Evolutionary conservation across 2,113 vertebrate species (phyloP).

Genomic region (Tor tambroides): DNA sequence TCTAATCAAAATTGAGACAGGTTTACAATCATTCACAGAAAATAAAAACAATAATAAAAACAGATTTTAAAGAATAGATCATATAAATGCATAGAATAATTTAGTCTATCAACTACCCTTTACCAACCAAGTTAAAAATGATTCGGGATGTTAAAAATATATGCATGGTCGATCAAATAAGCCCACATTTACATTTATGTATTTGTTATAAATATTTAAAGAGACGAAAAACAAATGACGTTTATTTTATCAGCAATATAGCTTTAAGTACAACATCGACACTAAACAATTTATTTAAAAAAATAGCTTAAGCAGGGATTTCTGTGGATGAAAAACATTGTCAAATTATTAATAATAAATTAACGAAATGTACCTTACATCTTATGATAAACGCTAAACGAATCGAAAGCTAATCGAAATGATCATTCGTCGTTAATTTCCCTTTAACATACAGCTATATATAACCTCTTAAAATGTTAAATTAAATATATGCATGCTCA

Average conservation of each 20-base stretch:
- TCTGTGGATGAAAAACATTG: not conserved
- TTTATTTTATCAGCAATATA: not conserved
- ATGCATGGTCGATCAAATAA: not conserved
- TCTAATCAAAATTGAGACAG: not conserved
- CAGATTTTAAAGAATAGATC: not conserved
- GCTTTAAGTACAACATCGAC: not conserved
- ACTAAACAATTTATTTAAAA: not conserved
- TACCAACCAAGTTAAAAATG: not conserved
- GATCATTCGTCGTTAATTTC: not conserved
- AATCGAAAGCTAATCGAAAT: slow-evolving; percentile 30
- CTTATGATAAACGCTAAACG: not conserved
- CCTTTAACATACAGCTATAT: not conserved
- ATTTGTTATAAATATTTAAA: not conserved
- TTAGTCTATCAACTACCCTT: not conserved
- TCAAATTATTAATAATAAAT: not conserved
- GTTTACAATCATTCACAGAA: not conserved
- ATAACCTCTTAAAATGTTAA: not conserved
- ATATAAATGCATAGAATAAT: not conserved
- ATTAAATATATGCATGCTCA: not conserved
- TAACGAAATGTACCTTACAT: not conserved
- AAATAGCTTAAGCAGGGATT: not conserved
- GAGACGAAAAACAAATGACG: not conserved
- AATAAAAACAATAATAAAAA: not conserved
- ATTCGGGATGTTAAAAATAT: not conserved
- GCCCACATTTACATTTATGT: too few relatives aligned